phyloP scores from a whole-genome alignment of 2,888 invertebrate species.

The Pasiphila rectangulata region DNA sequence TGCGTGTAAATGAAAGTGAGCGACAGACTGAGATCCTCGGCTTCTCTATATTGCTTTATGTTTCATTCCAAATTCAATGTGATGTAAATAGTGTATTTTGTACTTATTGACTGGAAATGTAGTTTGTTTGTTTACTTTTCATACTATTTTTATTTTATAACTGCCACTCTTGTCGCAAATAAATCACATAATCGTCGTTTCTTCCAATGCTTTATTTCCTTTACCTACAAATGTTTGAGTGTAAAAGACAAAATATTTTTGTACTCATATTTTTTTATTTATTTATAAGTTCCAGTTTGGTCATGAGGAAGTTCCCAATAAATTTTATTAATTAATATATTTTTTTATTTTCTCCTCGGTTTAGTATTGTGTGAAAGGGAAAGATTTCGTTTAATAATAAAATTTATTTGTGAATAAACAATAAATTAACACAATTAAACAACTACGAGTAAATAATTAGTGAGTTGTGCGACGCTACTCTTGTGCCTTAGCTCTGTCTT shows the following conservation, averaged over 20 bases:
- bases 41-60: slow-evolving; percentile 33
- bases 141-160: slow-evolving; percentile 30
- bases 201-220: slow-evolving; percentile 31
- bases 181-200: slow-evolving; percentile 30
- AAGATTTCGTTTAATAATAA: slow-evolving; percentile 40
- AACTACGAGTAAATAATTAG: slow-evolving; percentile 39
- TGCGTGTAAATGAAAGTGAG: slow-evolving; percentile 45
- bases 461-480: slow-evolving; percentile 43
- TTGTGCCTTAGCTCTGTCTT: slow-evolving; percentile 48
- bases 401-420: slow-evolving; percentile 47
- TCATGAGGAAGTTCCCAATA: slow-evolving; percentile 63
- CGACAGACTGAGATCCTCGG: slow-evolving; percentile 42
- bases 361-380: slow-evolving; percentile 7
- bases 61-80: slow-evolving; percentile 62
- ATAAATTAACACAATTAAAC: slow-evolving; percentile 48
- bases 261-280: slow-evolving; percentile 62
- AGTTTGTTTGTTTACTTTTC: slow-evolving; percentile 29
- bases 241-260: slow-evolving; percentile 71
- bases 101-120: slow-evolving; percentile 60
- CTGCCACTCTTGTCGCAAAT: slow-evolving; percentile 24
- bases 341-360: slow-evolving; percentile 41
- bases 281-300: slow-evolving; percentile 50
- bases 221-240: slow-evolving; percentile 34
- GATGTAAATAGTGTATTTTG: slow-evolving; percentile 69
- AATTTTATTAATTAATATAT: slow-evolving; percentile 58